Evolutionary conservation across 2,797 vertebrate species (phyloP).

Genomic region (Nannoperca obscura): DNA sequence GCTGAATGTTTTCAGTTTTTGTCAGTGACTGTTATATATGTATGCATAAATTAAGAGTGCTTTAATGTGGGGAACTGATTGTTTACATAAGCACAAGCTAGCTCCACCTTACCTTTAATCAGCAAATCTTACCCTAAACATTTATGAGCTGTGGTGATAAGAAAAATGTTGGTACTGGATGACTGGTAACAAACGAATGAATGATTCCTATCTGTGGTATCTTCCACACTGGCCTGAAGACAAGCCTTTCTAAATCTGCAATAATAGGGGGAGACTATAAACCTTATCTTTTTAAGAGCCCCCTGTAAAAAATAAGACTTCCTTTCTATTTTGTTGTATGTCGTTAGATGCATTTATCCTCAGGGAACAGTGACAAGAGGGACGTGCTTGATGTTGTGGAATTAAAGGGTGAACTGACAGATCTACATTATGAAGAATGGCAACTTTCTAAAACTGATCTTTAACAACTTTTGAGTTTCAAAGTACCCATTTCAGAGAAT

Average conservation of each 20-base stretch:
- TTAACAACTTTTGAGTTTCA: background rate
- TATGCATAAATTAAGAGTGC: background rate
- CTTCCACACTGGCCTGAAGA: slow-evolving; percentile 53
- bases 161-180: slow-evolving; percentile 24
- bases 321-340: slow-evolving; percentile 71
- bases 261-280: slow-evolving; percentile 71
- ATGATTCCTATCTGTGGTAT: slow-evolving; percentile 65
- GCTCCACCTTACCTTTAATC: background rate
- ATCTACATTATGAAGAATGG: background rate
- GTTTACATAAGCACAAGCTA: background rate
- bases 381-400: slow-evolving; percentile 26
- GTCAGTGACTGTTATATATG: background rate
- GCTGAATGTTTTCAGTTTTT: background rate
- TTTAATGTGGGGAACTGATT: background rate
- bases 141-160: slow-evolving; percentile 46
- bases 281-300: slow-evolving; percentile 79
- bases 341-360: slow-evolving; percentile 64
- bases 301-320: slow-evolving; percentile 74
- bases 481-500: background rate
- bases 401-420: slow-evolving; percentile 25
- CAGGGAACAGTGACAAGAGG: slow-evolving; percentile 47
- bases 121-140: slow-evolving; percentile 6
- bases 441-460: background rate
- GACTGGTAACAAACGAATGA: slow-evolving; percentile 43
- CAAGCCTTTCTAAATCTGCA: slow-evolving; percentile 62